Percentiles rank a stretch among this genome's conserved stretches.
Evolutionary conservation across 2,113 vertebrate genomes (phyloP).

Genomic region (Cavia aperea): DNA sequence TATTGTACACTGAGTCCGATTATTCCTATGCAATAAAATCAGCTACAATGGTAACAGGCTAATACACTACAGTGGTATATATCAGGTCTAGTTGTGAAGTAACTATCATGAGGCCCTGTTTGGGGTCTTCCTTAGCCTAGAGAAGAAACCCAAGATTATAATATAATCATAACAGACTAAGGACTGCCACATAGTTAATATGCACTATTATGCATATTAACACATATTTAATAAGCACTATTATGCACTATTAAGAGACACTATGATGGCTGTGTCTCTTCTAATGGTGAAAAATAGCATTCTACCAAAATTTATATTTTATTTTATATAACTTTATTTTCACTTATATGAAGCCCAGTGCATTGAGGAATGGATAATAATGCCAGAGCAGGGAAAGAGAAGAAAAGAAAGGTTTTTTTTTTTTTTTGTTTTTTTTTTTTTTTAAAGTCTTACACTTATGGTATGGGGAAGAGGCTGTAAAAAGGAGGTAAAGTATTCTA

Average conservation of each 20-base stretch:
- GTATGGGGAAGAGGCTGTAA: neutral
- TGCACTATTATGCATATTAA: too few relatives aligned
- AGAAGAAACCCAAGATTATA: neutral
- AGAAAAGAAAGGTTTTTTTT: too few relatives aligned
- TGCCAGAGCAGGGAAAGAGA: neutral
- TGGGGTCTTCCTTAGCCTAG: neutral
- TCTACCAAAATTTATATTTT: neutral
- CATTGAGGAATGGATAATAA: neutral
- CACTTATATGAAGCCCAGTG: neutral
- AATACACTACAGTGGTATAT: neutral
- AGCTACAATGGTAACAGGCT: neutral
- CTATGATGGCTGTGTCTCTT: neutral
- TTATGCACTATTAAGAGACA: too few relatives aligned
- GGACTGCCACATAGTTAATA: neutral
- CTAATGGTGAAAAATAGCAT: neutral
- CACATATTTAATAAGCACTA: neutral
- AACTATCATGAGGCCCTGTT: neutral
- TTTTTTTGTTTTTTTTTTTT: neutral
- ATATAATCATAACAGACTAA: neutral
- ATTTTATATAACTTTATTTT: neutral
- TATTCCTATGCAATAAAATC: neutral
- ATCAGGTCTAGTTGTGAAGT: neutral
- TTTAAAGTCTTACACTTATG: neutral
- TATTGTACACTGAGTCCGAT: neutral
- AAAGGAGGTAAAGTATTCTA: neutral